Percentiles rank a stretch among this genome's conserved stretches.
Evolutionary conservation across 1,140 invertebrate genomes (phyloP).

Genomic region (Trachymyrmex cornetzi): DNA sequence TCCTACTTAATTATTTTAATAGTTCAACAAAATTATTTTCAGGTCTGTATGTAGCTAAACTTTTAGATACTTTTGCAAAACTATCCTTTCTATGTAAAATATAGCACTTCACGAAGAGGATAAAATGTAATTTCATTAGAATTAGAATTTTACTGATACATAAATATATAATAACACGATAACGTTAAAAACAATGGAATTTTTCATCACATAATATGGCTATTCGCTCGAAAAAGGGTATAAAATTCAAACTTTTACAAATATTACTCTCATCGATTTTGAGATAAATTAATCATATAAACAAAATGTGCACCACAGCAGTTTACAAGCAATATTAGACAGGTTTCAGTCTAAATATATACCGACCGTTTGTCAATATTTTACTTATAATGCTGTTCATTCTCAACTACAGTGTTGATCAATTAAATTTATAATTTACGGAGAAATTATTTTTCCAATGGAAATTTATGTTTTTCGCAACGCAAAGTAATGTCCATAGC

Average conservation of each 20-base stretch:
- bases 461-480: constrained; percentile 17
- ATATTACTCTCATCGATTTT: not conserved
- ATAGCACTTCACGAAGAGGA: not conserved
- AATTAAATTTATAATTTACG: not conserved
- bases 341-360: not conserved
- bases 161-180: not conserved
- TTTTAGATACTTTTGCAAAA: too few species aligned
- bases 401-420: constrained; percentile 11
- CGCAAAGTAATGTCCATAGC: not conserved
- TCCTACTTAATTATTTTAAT: too few species aligned
- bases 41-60: too few species aligned
- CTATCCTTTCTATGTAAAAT: not conserved
- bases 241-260: not conserved
- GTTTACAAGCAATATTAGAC: not conserved
- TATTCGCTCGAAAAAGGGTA: not conserved
- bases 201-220: not conserved
- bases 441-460: constrained; percentile 1
- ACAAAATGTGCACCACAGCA: not conserved
- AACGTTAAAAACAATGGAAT: not conserved
- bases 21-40: too few species aligned
- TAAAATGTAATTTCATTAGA: constrained; percentile 10
- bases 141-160: not conserved
- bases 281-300: not conserved
- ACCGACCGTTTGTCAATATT: not conserved
- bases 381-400: constrained; percentile 15